Base-by-base conservation (phyloP, 2,797 vertebrate species). In the Silurus lanzhouensis region DNA sequence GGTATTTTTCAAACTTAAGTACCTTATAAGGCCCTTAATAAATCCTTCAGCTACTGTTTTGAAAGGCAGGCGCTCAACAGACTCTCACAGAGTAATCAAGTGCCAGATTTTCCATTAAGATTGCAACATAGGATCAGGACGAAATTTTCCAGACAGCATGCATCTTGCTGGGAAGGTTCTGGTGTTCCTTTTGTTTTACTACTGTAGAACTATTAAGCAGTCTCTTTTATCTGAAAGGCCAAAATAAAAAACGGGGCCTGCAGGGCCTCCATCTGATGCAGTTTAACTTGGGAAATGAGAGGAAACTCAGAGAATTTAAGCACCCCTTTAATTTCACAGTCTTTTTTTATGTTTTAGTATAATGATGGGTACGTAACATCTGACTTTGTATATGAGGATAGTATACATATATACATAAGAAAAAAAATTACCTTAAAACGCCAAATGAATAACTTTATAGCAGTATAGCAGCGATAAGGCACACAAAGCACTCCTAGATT, bases 71-170 rank as follows among this genome's bases (percentile, higher is more conserved):
- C 8, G 9, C 19, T 48, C 57, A 72, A 83, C 71, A 68, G 61
- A 77, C 66, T n/a, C 48, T 70, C 63, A 57, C 63, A 71, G 12
- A 27, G 61, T 68, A 68, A 86, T 77, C 78, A 76, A 82, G 38
- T 57, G 76, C 85, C 46, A 86, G 46, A 78, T 48, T 70, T 83
- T 83, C 63, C 66, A 86, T 63, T 79, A 61, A 76, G 46, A 75
- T 64, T 31, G 71, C 38, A 60, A 55, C 31, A 66, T 81, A 22
- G 71, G 52, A 55, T 60, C 55, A 71, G 81, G 52, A 61, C 1
- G 7, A 10, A 78, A 78, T 25, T 86, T 63, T 78, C 74, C 85
- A 71, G 44, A 83, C 57, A 67, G 38, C 52, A 58, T 66, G 70
- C 27, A 44, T 70, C 46, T 70, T 46, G 25, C 44, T 48, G 64